phyloP scores from a whole-genome alignment of 2,888 invertebrate species.

The Apamea epomidion region DNA sequence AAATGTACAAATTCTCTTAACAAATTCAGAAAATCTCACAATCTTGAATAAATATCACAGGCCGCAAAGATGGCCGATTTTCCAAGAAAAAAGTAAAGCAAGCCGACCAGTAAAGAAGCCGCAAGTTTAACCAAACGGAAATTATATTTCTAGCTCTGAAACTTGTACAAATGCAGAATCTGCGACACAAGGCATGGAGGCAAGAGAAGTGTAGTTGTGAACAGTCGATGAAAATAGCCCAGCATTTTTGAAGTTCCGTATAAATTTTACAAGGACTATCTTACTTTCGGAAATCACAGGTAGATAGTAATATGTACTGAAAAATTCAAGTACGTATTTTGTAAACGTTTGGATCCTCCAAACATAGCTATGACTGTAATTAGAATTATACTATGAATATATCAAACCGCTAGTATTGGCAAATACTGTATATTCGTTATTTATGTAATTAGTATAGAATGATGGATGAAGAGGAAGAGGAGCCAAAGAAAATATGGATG shows the following conservation, averaged over 20 bases:
- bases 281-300: not conserved
- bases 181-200: not conserved
- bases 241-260: not conserved
- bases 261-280: too few relatives aligned
- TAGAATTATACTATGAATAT: too few relatives aligned
- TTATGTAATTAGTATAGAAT: too few relatives aligned
- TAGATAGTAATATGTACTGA: not conserved
- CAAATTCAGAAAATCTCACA: not conserved
- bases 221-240: not conserved
- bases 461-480: too few relatives aligned
- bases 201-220: constrained; percentile 11
- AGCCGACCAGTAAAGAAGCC: constrained; percentile 14
- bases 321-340: not conserved
- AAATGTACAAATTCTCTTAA: not conserved
- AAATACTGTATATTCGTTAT: too few relatives aligned
- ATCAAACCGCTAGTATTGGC: too few relatives aligned
- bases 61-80: constrained; percentile 22
- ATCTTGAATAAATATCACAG: not conserved
- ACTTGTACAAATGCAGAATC: constrained; percentile 46
- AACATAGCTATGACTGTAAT: too few relatives aligned
- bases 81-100: constrained; percentile 30
- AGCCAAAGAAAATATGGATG: too few relatives aligned
- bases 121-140: constrained; percentile 62
- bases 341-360: too few relatives aligned
- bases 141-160: constrained; percentile 63